Evolutionary conservation across 1,140 invertebrate species (phyloP), one percentile per base, ranked within the genome.

Genomic region (Ceratina japonica): DNA sequence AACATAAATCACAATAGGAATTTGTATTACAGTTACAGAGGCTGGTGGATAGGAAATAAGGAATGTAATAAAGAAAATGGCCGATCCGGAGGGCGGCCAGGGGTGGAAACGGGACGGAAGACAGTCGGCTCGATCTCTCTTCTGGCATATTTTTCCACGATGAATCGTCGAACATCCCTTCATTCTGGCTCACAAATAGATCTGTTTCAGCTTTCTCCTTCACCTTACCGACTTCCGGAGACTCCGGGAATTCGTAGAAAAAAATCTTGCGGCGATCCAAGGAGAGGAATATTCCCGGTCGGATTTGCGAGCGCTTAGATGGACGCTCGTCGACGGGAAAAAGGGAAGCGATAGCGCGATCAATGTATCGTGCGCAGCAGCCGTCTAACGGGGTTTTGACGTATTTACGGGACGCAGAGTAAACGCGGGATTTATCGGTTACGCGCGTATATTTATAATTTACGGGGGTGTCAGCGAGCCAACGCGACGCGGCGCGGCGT

Each of bases 31-130:
- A 92, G 91, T 92, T 93, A 90, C 89, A 89, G 90, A 89, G 89
- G 87, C 90, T 91, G 89, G 88, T 90, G 89, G 89, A 91, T 92
- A 92, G 91, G 90, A 92, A 92, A 92, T 92, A 92, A 92, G 92
- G 91, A 93, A 93, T 93, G 92, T 93, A 93, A 93, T 93, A 92
- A 93, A 93, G 92, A 93, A 93, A 93, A 92, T 92, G 91, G 89
- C 86, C 83, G 85, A 89, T 80, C 81, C 74, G 37, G 10, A 44
- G 37, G 37, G 37, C 37, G 37, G 2, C 77, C 77, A n/a, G 22
- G 27, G 16, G 2, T 15, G 66, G 22, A 8, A 20, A 3, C 37
- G 22, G 27, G 16, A 49, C 2, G n/a, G 44, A 51, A 63, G 51
- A 56, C 51, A 72, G 64, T 83, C 51, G 81, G 13, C 56, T 22